phyloP scores from a whole-genome alignment of 2,113 vertebrate genomes.

The Scomber japonicus region DNA sequence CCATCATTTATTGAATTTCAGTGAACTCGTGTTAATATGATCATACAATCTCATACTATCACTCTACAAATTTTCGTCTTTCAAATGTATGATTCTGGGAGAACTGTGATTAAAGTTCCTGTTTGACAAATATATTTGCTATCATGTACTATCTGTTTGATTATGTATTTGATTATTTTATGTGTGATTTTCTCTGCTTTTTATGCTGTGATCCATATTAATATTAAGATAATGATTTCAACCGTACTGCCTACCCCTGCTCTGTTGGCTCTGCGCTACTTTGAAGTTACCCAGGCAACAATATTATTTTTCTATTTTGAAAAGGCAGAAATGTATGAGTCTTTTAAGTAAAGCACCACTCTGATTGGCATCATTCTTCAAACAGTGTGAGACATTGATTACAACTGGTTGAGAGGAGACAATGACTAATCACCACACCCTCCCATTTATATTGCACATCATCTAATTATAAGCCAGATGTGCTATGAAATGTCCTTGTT shows the following conservation, averaged over 20 bases:
- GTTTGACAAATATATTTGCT: too few relatives aligned
- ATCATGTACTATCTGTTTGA: too few relatives aligned
- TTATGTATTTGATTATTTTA: too few relatives aligned
- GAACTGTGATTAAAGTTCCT: too few relatives aligned
- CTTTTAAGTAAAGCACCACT: constrained; percentile 6
- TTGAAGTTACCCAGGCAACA: too few relatives aligned
- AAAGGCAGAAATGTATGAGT: neutral
- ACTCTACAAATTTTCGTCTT: too few relatives aligned
- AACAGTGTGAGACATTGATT: constrained; percentile 40
- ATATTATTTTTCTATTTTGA: too few relatives aligned
- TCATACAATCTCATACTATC: too few relatives aligned
- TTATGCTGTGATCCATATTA: neutral
- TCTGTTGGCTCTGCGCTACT: neutral
- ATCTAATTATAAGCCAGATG: constrained; percentile 4
- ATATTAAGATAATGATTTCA: neutral
- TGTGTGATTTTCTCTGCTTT: too few relatives aligned
- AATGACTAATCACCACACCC: constrained; percentile 46
- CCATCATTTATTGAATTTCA: too few relatives aligned
- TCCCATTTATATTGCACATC: constrained; percentile 42
- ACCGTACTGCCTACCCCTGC: neutral
- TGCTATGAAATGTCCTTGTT: constrained; percentile 32
- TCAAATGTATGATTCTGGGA: too few relatives aligned
- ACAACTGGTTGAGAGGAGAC: constrained; percentile 47
- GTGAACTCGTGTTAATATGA: too few relatives aligned
- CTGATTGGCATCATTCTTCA: neutral